phyloP scores from a whole-genome alignment of 2,888 invertebrate species.

The Bedellia somnulentella region DNA sequence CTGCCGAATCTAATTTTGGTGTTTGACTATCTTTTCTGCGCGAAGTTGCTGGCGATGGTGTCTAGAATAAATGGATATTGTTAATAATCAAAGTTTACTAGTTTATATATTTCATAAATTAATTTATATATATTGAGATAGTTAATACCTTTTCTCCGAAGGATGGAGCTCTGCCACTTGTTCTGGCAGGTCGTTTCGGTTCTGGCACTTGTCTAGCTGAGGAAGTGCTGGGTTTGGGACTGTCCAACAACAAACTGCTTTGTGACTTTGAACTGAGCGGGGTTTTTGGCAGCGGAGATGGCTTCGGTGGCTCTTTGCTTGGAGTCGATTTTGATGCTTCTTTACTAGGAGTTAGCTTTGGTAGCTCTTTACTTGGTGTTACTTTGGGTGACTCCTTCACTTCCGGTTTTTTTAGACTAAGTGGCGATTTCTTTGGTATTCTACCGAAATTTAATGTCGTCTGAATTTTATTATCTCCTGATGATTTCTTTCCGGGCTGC shows the following conservation, averaged over 20 bases:
- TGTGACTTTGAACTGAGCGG: constrained; percentile 13
- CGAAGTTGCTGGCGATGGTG: constrained; percentile 36
- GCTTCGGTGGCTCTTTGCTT: constrained; percentile 23
- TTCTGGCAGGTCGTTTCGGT: too few relatives aligned
- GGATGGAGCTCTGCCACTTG: too few relatives aligned
- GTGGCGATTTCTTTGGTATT: constrained; percentile 26
- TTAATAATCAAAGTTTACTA: too few relatives aligned
- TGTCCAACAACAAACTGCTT: constrained; percentile 17
- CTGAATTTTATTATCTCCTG: constrained; percentile 33
- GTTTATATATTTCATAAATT: too few relatives aligned
- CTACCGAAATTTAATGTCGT: constrained; percentile 51
- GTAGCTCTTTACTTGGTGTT: constrained; percentile 3
- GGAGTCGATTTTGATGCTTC: constrained; percentile 21
- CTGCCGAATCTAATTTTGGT: constrained; percentile 43
- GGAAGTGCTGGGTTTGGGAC: constrained; percentile 32
- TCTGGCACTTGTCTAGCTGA: too few relatives aligned
- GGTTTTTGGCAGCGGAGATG: constrained; percentile 18
- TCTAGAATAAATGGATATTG: constrained; percentile 7
- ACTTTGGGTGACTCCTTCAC: too few relatives aligned
- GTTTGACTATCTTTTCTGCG: constrained; percentile 35
- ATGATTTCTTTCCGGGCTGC: constrained; percentile 24
- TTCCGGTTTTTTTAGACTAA: too few relatives aligned
- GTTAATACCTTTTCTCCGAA: constrained; percentile 50
- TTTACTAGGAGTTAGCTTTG: constrained; percentile 9
- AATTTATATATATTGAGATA: too few relatives aligned